A percentile compares a stretch with the other conserved stretches of the same genome.
phyloP scores from a whole-genome alignment of 2,113 vertebrate species.

The Neolamprologus brichardi region DNA sequence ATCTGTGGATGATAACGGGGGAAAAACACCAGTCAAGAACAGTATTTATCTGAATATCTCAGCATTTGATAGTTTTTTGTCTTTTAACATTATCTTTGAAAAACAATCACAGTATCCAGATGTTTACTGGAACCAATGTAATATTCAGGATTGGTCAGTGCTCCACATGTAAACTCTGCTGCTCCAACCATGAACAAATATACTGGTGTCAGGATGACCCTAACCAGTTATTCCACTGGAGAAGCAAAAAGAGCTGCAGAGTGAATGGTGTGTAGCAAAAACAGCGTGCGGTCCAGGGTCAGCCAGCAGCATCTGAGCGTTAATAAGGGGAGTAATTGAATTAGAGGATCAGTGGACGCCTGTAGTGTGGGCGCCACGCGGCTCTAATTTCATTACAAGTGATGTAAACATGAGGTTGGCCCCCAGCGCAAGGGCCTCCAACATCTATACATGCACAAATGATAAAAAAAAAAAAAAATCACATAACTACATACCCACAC shows the following conservation, averaged over 20 bases:
- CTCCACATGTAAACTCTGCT: background rate
- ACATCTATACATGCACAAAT: constrained; percentile 16
- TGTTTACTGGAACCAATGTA: background rate
- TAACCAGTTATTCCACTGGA: background rate
- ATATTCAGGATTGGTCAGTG: background rate
- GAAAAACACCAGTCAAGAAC: background rate
- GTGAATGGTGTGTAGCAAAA: constrained; percentile 35
- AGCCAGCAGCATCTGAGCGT: constrained; percentile 58
- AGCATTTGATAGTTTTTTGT: background rate
- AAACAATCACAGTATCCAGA: background rate
- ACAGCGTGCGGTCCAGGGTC: constrained; percentile 35
- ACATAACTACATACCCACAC: background rate
- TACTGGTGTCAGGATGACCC: background rate
- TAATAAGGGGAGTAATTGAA: constrained; percentile 69
- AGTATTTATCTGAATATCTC: background rate
- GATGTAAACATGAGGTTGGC: constrained; percentile 65
- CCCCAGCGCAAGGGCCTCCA: constrained; percentile 36
- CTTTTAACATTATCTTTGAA: background rate
- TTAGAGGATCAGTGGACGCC: constrained; percentile 60
- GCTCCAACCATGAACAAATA: background rate
- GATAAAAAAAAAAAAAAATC: background rate
- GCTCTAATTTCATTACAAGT: constrained; percentile 70
- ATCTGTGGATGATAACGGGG: background rate
- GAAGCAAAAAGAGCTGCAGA: constrained; percentile 5
- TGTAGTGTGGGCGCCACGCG: constrained; percentile 49